Conservation (phyloP, 2,797 vertebrate genomes). For the Lateolabrax maculatus region DNA sequence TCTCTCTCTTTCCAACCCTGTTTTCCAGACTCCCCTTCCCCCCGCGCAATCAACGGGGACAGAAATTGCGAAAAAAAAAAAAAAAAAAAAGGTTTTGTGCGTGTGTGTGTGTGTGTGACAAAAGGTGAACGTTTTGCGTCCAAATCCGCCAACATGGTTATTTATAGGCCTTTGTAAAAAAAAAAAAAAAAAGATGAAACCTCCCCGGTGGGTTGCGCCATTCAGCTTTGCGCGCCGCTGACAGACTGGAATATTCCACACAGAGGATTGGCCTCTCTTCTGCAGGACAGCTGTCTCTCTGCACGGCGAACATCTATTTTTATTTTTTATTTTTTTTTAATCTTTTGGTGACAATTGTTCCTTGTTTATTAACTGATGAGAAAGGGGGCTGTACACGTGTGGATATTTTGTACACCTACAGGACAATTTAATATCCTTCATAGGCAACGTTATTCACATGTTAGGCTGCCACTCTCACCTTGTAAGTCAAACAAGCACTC, state of each 20-base stretch:
- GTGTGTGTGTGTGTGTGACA: constrained; percentile 14
- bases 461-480: constrained; percentile 53
- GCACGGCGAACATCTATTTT: constrained; percentile 61
- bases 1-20: not conserved
- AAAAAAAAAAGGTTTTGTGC: too few species aligned
- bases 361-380: constrained; percentile 55
- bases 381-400: constrained; percentile 48
- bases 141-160: constrained; percentile 48
- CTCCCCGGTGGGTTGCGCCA: constrained; percentile 65
- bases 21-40: not conserved
- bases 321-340: too few species aligned
- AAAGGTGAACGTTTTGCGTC: constrained; percentile 26
- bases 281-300: constrained; percentile 73
- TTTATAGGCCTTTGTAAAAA: constrained; percentile 63
- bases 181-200: constrained; percentile 10
- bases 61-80: not conserved
- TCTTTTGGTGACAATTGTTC: constrained; percentile 54
- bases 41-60: not conserved
- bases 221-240: constrained; percentile 54
- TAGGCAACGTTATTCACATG: constrained; percentile 42
- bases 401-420: constrained; percentile 67
- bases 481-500: constrained; percentile 73
- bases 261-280: constrained; percentile 73
- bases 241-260: constrained; percentile 81
- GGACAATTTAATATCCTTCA: constrained; percentile 66